Evolutionary conservation across 2,113 vertebrate genomes (phyloP).

Genomic region (Pterophyllum scalare): DNA sequence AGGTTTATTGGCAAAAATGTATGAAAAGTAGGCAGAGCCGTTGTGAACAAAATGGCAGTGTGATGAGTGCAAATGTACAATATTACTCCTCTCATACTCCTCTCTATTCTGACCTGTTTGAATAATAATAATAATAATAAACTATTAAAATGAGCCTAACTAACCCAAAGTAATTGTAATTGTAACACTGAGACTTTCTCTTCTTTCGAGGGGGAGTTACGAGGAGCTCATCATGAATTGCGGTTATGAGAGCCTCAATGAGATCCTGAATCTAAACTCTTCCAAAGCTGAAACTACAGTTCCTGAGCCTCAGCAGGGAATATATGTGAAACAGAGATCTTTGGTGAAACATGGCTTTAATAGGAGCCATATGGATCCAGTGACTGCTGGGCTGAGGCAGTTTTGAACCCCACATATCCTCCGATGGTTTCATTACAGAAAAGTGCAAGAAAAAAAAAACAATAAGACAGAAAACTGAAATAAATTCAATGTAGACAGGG

Average conservation of each 20-base stretch:
- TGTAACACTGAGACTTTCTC: conserved; percentile 50
- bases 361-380: conserved; percentile 76
- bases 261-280: conserved; percentile 58
- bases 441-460: conserved; percentile 67
- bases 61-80: background rate
- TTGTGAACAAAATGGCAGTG: background rate
- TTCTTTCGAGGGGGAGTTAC: conserved; percentile 13
- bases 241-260: conserved; percentile 46
- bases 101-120: background rate
- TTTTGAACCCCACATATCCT: conserved; percentile 45
- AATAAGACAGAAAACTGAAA: conserved; percentile 54
- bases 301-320: conserved; percentile 65
- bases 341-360: conserved; percentile 72
- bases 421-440: conserved; percentile 67
- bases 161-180: conserved; percentile 21
- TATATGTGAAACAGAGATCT: conserved; percentile 66
- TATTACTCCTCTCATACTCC: background rate
- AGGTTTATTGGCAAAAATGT: background rate
- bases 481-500: conserved; percentile 48
- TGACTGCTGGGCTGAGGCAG: conserved; percentile 50
- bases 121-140: background rate
- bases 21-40: background rate
- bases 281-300: conserved; percentile 58
- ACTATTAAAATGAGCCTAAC: conserved; percentile 2
- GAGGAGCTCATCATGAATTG: conserved; percentile 31